Conservation (phyloP, 2,888 invertebrate species). For the Schizotus pectinicornis region DNA sequence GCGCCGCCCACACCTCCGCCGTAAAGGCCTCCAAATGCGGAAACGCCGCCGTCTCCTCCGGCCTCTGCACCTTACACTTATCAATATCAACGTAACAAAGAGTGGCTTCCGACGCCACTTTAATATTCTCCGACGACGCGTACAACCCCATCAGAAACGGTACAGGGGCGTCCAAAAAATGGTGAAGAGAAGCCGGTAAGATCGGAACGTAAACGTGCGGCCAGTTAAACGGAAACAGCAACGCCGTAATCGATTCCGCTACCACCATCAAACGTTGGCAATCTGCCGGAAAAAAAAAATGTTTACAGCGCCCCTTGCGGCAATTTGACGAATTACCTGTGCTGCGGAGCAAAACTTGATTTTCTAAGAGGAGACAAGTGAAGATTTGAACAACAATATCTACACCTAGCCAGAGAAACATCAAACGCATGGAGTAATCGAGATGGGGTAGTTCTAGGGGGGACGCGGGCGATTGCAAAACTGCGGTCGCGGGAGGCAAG, state of each 20-base stretch:
- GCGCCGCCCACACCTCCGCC: conserved; percentile 78
- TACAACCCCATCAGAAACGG: conserved; percentile 97
- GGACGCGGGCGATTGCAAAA: conserved; percentile 78
- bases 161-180: conserved; percentile 98
- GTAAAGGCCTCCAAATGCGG: conserved; percentile 89
- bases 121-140: conserved; percentile 67
- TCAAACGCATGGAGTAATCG: conserved; percentile 87
- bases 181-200: conserved; percentile 90
- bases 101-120: conserved; percentile 81
- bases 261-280: conserved; percentile 96
- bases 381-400: conserved; percentile 93
- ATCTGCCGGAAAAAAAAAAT: conserved; percentile 63
- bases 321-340: conserved; percentile 66
- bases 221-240: conserved; percentile 96
- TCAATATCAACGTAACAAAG: conserved; percentile 97
- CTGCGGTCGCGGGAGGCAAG: conserved; percentile 69
- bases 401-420: conserved; percentile 89
- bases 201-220: conserved; percentile 99
- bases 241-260: conserved; percentile 88
- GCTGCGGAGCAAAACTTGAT: conserved; percentile 94
- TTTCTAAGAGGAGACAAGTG: conserved; percentile 94
- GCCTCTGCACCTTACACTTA: conserved; percentile 87
- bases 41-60: conserved; percentile 93
- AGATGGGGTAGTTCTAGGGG: conserved; percentile 90
- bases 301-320: no score